Conservation (phyloP, 1,140 invertebrate species). For the Neodiprion fabricii region DNA sequence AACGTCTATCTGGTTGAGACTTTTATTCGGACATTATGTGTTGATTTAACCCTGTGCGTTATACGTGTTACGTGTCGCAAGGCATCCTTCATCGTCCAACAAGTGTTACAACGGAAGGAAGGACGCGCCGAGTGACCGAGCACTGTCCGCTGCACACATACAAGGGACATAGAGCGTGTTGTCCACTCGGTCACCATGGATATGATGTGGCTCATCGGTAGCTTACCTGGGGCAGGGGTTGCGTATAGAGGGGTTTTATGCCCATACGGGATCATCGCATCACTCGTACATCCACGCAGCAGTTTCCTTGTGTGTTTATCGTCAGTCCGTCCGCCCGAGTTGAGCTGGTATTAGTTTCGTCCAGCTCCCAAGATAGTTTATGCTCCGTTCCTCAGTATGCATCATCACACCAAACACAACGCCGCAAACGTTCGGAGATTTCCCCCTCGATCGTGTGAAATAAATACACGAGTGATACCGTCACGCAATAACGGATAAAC, state of each 20-base stretch:
- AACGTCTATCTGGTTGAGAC: too few species aligned
- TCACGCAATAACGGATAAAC: too few species aligned
- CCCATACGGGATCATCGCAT: neutral
- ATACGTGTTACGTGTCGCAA: constrained; percentile 32
- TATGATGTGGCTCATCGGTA: constrained; percentile 27
- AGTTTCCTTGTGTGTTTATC: too few species aligned
- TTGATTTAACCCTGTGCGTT: constrained; percentile 2
- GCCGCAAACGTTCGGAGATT: too few species aligned
- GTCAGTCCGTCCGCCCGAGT: too few species aligned
- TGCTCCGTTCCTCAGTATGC: neutral
- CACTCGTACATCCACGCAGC: neutral
- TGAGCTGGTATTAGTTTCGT: neutral
- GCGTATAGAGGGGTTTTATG: neutral
- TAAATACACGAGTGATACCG: too few species aligned
- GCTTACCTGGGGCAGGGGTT: neutral
- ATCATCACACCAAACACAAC: neutral
- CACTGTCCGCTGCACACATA: neutral
- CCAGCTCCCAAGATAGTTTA: neutral
- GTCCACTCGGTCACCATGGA: constrained; percentile 45
- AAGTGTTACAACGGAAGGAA: neutral
- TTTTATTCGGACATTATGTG: neutral
- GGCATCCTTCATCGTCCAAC: constrained; percentile 12
- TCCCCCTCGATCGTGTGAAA: too few species aligned
- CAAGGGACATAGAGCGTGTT: constrained; percentile 20
- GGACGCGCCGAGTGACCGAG: neutral